Conservation (phyloP, 2,888 invertebrate genomes). For the Diaperis boleti region DNA sequence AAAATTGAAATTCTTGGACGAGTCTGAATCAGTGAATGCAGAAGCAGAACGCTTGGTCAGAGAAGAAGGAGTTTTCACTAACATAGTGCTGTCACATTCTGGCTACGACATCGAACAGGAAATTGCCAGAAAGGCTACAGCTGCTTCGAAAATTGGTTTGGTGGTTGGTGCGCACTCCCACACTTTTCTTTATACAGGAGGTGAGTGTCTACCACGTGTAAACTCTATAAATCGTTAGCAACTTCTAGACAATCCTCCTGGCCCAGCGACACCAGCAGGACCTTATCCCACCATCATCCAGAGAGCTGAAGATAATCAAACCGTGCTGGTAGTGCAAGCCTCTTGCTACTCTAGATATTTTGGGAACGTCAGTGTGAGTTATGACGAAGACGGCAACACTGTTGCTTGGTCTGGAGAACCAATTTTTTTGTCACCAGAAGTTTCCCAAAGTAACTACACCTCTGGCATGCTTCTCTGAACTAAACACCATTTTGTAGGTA, state of each 20-base stretch:
- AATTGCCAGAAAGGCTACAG: too few species aligned
- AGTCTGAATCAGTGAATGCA: too few species aligned
- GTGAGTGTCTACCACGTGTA: slow-evolving; percentile 39
- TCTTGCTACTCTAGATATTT: slow-evolving; percentile 80
- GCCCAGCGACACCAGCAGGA: slow-evolving; percentile 70
- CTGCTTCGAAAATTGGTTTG: slow-evolving; percentile 75
- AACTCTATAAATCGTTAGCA: not conserved
- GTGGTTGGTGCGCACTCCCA: slow-evolving; percentile 90
- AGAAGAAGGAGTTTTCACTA: too few species aligned
- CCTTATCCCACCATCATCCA: slow-evolving; percentile 79
- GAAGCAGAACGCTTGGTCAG: too few species aligned
- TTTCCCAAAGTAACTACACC: slow-evolving; percentile 40
- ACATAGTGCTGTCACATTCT: too few species aligned
- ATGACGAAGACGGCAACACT: slow-evolving; percentile 76
- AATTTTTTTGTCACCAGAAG: slow-evolving; percentile 72
- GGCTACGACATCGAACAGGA: too few species aligned
- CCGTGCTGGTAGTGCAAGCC: slow-evolving; percentile 80
- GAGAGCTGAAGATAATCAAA: slow-evolving; percentile 67
- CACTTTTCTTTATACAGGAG: slow-evolving; percentile 79
- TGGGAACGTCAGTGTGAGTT: slow-evolving; percentile 79
- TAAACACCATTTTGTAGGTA: slow-evolving; percentile 42
- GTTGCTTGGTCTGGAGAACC: slow-evolving; percentile 76
- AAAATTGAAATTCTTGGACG: too few species aligned
- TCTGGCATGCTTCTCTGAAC: not conserved
- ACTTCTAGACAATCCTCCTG: slow-evolving; percentile 57